Percentiles rank a stretch among this genome's conserved stretches.
Evolutionary conservation across 2,888 invertebrate genomes (phyloP).

Genomic region (Malthinus seriepunctatus): DNA sequence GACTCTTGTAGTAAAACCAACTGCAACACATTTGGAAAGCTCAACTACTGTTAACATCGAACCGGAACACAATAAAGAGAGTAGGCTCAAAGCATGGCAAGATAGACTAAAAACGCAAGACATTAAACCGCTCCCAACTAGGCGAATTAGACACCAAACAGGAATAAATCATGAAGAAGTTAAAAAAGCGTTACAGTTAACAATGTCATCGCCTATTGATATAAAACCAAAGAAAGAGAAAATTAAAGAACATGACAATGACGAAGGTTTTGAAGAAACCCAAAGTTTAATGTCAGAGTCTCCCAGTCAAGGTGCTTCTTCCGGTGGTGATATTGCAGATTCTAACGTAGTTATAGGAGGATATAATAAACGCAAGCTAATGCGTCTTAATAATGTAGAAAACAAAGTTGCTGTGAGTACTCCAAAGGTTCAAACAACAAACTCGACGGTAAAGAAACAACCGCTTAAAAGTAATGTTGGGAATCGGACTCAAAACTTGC

Average conservation of each 20-base stretch:
- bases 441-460: constrained; percentile 14
- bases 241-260: constrained; percentile 72
- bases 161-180: constrained; percentile 73
- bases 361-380: constrained; percentile 28
- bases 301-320: constrained; percentile 82
- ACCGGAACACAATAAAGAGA: constrained; percentile 60
- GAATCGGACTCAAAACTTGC: constrained; percentile 37
- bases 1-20: constrained; percentile 46
- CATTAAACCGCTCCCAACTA: constrained; percentile 47
- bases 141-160: constrained; percentile 65
- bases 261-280: constrained; percentile 90
- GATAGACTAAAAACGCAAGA: constrained; percentile 63
- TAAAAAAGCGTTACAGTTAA: constrained; percentile 64
- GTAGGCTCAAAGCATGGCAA: constrained; percentile 70
- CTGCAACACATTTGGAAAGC: constrained; percentile 56
- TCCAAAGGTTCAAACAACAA: constrained; percentile 8
- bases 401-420: constrained; percentile 22
- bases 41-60: constrained; percentile 59
- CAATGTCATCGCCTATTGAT: constrained; percentile 33
- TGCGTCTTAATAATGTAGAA: constrained; percentile 15
- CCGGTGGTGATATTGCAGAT: constrained; percentile 61
- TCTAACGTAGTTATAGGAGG: constrained; percentile 42
- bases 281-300: constrained; percentile 87
- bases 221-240: constrained; percentile 30
- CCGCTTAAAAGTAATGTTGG: constrained; percentile 8